Evolutionary conservation across 53 echinoderm and acorn worm species (phyloP), one percentile per base, ranked within the genome.

Genomic region (Paelopatides confundens): DNA sequence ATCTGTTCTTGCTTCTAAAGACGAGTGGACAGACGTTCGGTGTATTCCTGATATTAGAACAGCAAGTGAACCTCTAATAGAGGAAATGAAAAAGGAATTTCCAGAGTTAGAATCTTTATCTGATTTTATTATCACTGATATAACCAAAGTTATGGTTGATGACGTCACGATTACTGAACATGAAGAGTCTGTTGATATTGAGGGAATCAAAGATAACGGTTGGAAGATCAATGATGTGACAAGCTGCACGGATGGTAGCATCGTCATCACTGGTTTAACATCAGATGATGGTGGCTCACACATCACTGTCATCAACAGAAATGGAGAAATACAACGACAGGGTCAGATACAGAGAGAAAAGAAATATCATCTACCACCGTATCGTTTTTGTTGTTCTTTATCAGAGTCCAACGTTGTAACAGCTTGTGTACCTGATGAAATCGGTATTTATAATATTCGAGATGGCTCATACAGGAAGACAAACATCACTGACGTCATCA

Each of bases 1-100:
- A 21, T 36, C 12, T 35, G 1, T 69, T 69, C 69, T 69, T 33
- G 37, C 35, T 2, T 36, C 69, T 7, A 38, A 38, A 36, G 38
- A 69, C 35, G 69, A 69, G 12, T 69, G 69, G 69, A 69, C 69
- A 69, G 35, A 35, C 7, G 69, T 35, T 9, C 69, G 35, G 69
- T 69, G 69, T 33, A 69, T 69, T 17, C 69, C 69, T 35, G 69
- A 69, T 35, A 33, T 69, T 29, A 35, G 32, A 12, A 2, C 58
- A 54, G 21, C 58, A 0, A 17, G 58, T 17, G 58, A 54, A 18
- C 4, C 21, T 17, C 21, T 54, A 5, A 18, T 17, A 54, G 58
- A 54, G 2, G 58, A 54, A 35, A 69, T 69, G 69, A 69, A 35
- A 35, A 69, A 38, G 35, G 38, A 69, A 69, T 69, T 69, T 35